Evolutionary conservation across 1,140 invertebrate genomes (phyloP).

Genomic region (Sycobia sp.): DNA sequence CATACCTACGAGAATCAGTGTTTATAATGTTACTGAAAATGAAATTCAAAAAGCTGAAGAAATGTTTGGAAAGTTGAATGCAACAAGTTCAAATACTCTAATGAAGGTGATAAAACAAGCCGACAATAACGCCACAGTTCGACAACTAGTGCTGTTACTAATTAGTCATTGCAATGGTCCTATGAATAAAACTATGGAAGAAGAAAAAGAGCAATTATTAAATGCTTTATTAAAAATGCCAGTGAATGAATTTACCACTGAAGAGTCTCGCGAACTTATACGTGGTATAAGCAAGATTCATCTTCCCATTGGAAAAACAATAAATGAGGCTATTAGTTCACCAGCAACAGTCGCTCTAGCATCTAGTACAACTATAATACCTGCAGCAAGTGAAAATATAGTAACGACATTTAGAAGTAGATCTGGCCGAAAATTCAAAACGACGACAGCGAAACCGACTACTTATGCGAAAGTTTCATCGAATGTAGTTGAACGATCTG

Average conservation of each 20-base stretch:
- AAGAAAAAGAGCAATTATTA: constrained; percentile 68
- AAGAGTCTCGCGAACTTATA: constrained; percentile 51
- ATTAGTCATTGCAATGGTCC: constrained; percentile 75
- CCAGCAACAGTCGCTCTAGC: constrained; percentile 30
- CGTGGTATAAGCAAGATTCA: constrained; percentile 50
- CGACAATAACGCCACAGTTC: constrained; percentile 74
- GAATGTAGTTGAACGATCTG: constrained; percentile 50
- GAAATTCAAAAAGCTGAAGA: constrained; percentile 69
- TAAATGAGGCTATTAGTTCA: not conserved
- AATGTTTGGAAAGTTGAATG: constrained; percentile 77
- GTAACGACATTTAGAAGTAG: constrained; percentile 56
- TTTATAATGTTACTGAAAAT: constrained; percentile 59
- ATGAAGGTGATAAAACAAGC: constrained; percentile 82
- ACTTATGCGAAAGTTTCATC: constrained; percentile 6
- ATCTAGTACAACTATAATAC: constrained; percentile 32
- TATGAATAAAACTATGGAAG: constrained; percentile 68
- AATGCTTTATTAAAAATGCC: constrained; percentile 70
- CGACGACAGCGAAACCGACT: constrained; percentile 26
- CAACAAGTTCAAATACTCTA: constrained; percentile 72
- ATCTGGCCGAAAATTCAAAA: constrained; percentile 49
- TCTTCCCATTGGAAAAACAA: constrained; percentile 42
- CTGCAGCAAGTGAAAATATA: constrained; percentile 40
- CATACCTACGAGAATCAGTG: constrained; percentile 28
- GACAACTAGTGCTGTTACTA: constrained; percentile 74
- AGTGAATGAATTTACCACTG: constrained; percentile 54